Conservation (phyloP, 2,888 invertebrate species). For the Acleris cristana region DNA sequence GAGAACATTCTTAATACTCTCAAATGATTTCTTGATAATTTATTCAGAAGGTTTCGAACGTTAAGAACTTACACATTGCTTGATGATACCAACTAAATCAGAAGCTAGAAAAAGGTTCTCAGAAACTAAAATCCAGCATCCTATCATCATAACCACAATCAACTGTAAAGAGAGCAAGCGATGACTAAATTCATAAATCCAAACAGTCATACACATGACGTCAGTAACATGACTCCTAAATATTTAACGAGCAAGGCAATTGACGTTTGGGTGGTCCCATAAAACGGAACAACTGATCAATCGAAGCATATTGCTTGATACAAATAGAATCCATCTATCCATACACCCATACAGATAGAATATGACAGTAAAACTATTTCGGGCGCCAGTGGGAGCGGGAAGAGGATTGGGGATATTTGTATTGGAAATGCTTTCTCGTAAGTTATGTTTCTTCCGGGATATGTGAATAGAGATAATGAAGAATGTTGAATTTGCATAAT, state of each 20-base stretch:
- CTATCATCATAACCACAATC: too few relatives aligned
- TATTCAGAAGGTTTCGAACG: too few relatives aligned
- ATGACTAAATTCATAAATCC: not conserved
- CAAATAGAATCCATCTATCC: constrained; percentile 19
- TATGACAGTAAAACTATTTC: constrained; percentile 37
- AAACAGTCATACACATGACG: constrained; percentile 2
- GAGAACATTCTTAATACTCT: too few relatives aligned
- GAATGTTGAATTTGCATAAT: too few relatives aligned
- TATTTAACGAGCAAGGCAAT: constrained; percentile 64
- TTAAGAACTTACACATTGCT: too few relatives aligned
- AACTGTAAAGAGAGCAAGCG: not conserved
- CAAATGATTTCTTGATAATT: too few relatives aligned
- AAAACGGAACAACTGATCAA: constrained; percentile 55
- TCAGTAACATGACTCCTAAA: constrained; percentile 15
- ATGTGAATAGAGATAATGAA: too few relatives aligned
- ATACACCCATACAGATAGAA: constrained; percentile 31
- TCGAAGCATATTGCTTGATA: constrained; percentile 54
- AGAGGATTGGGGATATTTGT: not conserved
- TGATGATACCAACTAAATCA: too few relatives aligned
- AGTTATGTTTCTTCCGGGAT: too few relatives aligned
- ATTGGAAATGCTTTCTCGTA: not conserved
- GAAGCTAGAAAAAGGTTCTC: too few relatives aligned
- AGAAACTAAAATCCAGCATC: too few relatives aligned
- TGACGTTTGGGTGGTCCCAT: constrained; percentile 70
- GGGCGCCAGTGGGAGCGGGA: constrained; percentile 13